Evolutionary conservation across 2,888 invertebrate genomes (phyloP), one percentile per base, ranked within the genome.

Genomic region (Leuctra nigra): DNA sequence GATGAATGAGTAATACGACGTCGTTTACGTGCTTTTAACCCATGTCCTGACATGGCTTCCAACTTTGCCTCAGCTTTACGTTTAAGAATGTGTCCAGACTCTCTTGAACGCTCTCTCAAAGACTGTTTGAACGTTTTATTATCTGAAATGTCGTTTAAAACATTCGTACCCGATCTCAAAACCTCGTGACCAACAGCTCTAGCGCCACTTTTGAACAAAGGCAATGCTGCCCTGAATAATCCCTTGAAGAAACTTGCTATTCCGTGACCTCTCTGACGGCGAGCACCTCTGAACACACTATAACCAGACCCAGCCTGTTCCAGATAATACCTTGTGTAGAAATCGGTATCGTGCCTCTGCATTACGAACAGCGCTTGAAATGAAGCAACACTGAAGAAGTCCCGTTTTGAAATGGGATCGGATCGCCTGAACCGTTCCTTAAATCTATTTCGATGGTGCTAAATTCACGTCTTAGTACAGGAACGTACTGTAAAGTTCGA

Each of bases 191-290:
- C 56, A n/a, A 58, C 36, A 18, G 58, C 56, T 14, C 16, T 41
- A 13, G 53, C 58, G 25, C 58, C 60, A 22, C 46, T 58, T 47
- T 55, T 55, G 13, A 60, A 16, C 16, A 56, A 24, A 9, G 58
- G 60, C 23, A 55, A 3, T 7, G 39, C 47, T 18, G 58, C n/a
- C 4, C 63, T n/a, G 47, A 59, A 57, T n/a, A 59, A 18, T 36
- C 62, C 62, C 0, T 58, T 59, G 2, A 61, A 50, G 48, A 63
- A 61, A 36, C 56, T 54, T 18, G 59, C 59, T 16, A 60, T 55
- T 11, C 63, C 58, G 52, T 62, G 58, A 18, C 58, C 58, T 46
- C 47, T 36, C 47, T 59, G 59, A 44, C 57, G 46, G 25, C 16
- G 38, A 18, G 58, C 41, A 35, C 59, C 59, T 18, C 36, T 54